phyloP scores from a whole-genome alignment of 2,888 invertebrate species.

The Conchocele bisecta region DNA sequence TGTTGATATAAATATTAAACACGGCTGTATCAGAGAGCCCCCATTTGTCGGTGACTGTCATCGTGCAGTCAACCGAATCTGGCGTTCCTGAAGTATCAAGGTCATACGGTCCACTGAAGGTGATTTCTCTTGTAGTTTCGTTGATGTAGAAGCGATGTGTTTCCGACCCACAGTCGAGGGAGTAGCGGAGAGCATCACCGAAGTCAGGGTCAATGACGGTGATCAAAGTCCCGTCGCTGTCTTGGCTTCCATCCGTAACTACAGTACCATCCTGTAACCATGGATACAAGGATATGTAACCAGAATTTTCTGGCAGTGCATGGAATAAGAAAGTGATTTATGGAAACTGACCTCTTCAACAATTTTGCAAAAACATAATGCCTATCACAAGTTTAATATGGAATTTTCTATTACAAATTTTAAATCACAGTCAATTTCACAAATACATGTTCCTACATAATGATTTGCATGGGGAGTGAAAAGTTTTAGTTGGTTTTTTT shows the following conservation, averaged over 20 bases:
- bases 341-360: too few species aligned
- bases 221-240: constrained; percentile 4
- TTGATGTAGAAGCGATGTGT: constrained; percentile 42
- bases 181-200: constrained; percentile 24
- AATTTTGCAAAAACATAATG: too few species aligned
- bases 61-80: constrained; percentile 30
- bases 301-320: too few species aligned
- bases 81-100: constrained; percentile 38
- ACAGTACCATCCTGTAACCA: constrained; percentile 15
- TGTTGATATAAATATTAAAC: constrained; percentile 39
- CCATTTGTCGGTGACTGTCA: constrained; percentile 40
- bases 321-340: too few species aligned
- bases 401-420: too few species aligned
- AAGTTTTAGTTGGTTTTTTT: too few species aligned
- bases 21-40: constrained; percentile 40
- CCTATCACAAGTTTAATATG: too few species aligned
- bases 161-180: constrained; percentile 38
- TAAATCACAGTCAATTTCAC: too few species aligned
- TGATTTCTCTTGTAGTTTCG: constrained; percentile 13
- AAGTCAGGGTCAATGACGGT: too few species aligned
- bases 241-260: constrained; percentile 29
- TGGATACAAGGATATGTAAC: background rate
- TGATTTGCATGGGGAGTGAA: too few species aligned
- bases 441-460: too few species aligned
- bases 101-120: constrained; percentile 38